Evolutionary conservation across 2,888 invertebrate species (phyloP).

Genomic region (Hyposoter didymator): DNA sequence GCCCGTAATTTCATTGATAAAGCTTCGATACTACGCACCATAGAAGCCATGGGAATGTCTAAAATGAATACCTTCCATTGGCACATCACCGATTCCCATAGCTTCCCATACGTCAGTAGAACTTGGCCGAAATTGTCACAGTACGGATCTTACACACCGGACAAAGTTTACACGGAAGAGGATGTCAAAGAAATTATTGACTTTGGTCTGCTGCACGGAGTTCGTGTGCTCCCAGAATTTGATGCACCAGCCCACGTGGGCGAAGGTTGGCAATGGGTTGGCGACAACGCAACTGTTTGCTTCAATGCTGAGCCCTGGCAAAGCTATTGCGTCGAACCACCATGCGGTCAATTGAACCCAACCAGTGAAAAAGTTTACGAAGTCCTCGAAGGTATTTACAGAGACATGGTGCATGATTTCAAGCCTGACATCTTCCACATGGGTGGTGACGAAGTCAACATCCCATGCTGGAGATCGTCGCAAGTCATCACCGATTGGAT

Average conservation of each 20-base stretch:
- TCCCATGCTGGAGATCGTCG: conserved; percentile 92
- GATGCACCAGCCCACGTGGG: conserved; percentile 96
- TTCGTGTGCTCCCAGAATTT: conserved; percentile 95
- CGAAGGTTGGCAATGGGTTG: conserved; percentile 91
- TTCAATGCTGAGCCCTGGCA: conserved; percentile 90
- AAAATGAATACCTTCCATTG: conserved; percentile 98
- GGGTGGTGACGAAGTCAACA: conserved; percentile 93
- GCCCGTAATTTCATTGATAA: conserved; percentile 94
- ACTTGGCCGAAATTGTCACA: conserved; percentile 90
- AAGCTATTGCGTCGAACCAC: conserved; percentile 91
- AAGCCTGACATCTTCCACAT: conserved; percentile 93
- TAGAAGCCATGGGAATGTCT: conserved; percentile 95
- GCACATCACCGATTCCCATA: conserved; percentile 97
- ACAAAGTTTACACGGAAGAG: conserved; percentile 86
- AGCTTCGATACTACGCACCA: conserved; percentile 89
- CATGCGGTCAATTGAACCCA: conserved; percentile 94
- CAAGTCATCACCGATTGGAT: conserved; percentile 89
- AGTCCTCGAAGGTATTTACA: conserved; percentile 89
- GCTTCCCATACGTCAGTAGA: conserved; percentile 94
- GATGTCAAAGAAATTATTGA: conserved; percentile 86
- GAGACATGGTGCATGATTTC: conserved; percentile 90
- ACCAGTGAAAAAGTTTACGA: conserved; percentile 89
- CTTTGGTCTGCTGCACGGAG: conserved; percentile 90
- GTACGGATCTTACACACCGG: conserved; percentile 92
- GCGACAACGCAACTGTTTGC: conserved; percentile 79